Conservation (phyloP, 2,113 vertebrate genomes). For the Esox niger region DNA sequence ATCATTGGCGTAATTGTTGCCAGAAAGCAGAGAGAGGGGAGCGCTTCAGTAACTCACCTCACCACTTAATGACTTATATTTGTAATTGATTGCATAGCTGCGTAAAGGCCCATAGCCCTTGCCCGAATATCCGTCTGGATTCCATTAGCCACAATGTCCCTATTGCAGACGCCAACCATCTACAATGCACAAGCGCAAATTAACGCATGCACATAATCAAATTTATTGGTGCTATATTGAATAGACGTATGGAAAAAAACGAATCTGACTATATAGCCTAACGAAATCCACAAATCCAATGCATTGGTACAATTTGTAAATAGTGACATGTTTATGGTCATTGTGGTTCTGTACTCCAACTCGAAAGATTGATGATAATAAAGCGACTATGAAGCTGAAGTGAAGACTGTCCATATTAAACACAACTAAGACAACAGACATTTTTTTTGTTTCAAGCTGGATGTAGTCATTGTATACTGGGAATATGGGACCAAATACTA, state of each 20-base stretch:
- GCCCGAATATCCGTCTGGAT: neutral
- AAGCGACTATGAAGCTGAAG: too few relatives aligned
- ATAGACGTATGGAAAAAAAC: neutral
- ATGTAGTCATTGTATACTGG: too few relatives aligned
- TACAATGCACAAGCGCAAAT: slow-evolving; percentile 10
- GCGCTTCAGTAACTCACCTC: slow-evolving; percentile 12
- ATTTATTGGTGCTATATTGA: neutral
- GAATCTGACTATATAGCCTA: neutral
- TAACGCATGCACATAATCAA: neutral
- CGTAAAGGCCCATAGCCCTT: slow-evolving; percentile 23
- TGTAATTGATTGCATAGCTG: slow-evolving; percentile 49
- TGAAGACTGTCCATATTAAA: too few relatives aligned
- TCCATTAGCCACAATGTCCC: slow-evolving; percentile 31
- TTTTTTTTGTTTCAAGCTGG: too few relatives aligned
- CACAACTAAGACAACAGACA: too few relatives aligned
- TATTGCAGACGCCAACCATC: neutral
- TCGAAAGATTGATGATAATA: too few relatives aligned
- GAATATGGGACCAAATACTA: too few relatives aligned
- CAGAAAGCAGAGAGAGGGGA: slow-evolving; percentile 58
- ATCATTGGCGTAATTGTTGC: slow-evolving; percentile 65
- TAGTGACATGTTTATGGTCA: too few relatives aligned
- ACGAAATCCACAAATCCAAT: neutral
- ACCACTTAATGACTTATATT: slow-evolving; percentile 41
- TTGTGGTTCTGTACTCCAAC: too few relatives aligned
- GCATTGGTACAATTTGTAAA: too few relatives aligned